Percentiles rank a stretch among this genome's conserved stretches.
Evolutionary conservation across 2,888 invertebrate genomes (phyloP).

Genomic region (Troilus luridus): DNA sequence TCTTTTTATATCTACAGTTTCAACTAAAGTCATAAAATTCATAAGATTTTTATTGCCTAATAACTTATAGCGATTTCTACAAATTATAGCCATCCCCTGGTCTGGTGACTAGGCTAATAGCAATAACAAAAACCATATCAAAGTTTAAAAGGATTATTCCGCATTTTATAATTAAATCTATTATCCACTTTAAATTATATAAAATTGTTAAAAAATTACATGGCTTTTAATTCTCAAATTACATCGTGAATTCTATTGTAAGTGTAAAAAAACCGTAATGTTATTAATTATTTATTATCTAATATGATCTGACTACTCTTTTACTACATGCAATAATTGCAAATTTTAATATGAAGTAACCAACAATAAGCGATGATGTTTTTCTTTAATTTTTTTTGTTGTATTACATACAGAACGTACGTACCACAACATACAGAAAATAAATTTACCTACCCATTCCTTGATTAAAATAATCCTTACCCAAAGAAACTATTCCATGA

Average conservation of each 20-base stretch:
- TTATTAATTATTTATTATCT: neutral
- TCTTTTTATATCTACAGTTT: neutral
- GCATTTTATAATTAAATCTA: neutral
- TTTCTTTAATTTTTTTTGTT: too few species aligned
- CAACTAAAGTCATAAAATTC: neutral
- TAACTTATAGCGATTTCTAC: neutral
- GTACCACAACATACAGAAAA: too few species aligned
- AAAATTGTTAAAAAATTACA: conserved; percentile 16
- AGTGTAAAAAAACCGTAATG: neutral
- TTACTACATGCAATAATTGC: neutral
- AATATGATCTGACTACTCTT: neutral
- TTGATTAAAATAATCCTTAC: too few species aligned
- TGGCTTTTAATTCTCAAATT: neutral
- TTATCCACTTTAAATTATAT: neutral
- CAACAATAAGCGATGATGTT: too few species aligned
- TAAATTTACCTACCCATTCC: too few species aligned
- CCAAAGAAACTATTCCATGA: too few species aligned
- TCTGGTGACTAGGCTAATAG: neutral
- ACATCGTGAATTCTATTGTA: neutral
- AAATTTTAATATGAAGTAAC: too few species aligned
- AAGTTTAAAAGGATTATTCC: neutral
- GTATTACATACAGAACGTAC: too few species aligned
- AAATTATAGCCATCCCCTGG: neutral
- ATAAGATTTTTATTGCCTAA: neutral
- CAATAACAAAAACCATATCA: neutral